Base-by-base conservation (phyloP, 2,888 invertebrate species). In the Gastrophysa polygoni region DNA sequence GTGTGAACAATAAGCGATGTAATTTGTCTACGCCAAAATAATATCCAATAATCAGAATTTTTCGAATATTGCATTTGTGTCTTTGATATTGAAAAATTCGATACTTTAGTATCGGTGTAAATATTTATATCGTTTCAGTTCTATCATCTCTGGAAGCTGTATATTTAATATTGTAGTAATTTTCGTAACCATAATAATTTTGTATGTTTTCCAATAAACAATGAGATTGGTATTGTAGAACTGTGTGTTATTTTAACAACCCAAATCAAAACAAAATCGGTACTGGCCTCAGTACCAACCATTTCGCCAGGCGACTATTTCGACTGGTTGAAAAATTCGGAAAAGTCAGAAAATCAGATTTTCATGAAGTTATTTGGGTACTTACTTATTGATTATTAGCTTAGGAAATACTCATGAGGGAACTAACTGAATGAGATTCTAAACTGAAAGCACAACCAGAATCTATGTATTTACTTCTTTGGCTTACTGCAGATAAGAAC, bases 151-250 rank as follows among this genome's bases (percentile, higher is more conserved):
- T 55, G 50, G 57, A 59, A 55, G 50, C 59, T 64, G 64, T 64
- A 64, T 64, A 61, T 64, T 64, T 60, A 64, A 61, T 64, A 61
- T 47, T 65, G 61, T 68, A 68, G 50, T 62, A 63, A 65, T 61
- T 64, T 68, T 68, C 65, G 63, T 67, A 67, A 67, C 63, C 63
- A 63, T 65, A 64, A 62, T 55, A 64, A 67, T 64, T 67, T 67
- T 68, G 64, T 68, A 65, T 68, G 65, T 68, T 65, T 67, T 68
- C 65, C 65, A 68, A 68, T 65, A 68, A 68, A 71, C 66, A 64
- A 56, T 67, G 68, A 68, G 68, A 70, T 71, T 69, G 69, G 68
- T 66, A 66, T 64, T 72, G 69, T 68, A 66, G 7, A 66, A 66
- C 63, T 63, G 63, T 68, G 68, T 66, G 62, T 71, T 11, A 38